Conservation (phyloP, 1,140 invertebrate species). For the Drosophila ananassae region DNA sequence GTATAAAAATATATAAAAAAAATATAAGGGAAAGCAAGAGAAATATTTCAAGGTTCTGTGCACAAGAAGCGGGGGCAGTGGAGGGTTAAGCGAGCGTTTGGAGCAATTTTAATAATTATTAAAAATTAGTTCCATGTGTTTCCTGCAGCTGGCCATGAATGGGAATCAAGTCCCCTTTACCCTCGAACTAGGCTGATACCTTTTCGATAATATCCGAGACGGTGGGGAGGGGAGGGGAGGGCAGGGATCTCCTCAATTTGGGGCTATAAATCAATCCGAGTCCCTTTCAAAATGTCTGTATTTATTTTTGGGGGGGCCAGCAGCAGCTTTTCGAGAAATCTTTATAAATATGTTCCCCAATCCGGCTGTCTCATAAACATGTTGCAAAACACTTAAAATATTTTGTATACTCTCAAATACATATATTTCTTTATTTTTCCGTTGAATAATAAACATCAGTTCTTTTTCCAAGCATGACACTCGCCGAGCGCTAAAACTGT, state of each 20-base stretch:
- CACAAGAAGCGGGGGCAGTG: not conserved
- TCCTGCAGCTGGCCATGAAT: constrained; percentile 68
- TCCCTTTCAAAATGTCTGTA: constrained; percentile 51
- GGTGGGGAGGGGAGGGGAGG: not conserved
- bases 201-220: constrained; percentile 36
- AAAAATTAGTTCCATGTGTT: constrained; percentile 80
- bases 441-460: constrained; percentile 45
- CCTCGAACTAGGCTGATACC: constrained; percentile 27
- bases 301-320: constrained; percentile 14
- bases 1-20: not conserved
- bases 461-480: constrained; percentile 43
- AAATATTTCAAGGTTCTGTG: constrained; percentile 71
- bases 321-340: constrained; percentile 40
- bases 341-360: constrained; percentile 42
- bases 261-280: constrained; percentile 74
- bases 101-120: constrained; percentile 77
- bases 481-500: constrained; percentile 64
- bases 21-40: constrained; percentile 37
- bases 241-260: constrained; percentile 70
- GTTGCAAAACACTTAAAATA: constrained; percentile 73
- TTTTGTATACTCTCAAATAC: constrained; percentile 27
- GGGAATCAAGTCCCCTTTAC: constrained; percentile 48
- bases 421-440: constrained; percentile 2
- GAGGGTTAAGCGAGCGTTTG: constrained; percentile 43
- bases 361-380: constrained; percentile 64